Percentiles rank a stretch among this genome's conserved stretches.
Evolutionary conservation across 2,113 vertebrate genomes (phyloP).

Genomic region (Ondatra zibethicus): DNA sequence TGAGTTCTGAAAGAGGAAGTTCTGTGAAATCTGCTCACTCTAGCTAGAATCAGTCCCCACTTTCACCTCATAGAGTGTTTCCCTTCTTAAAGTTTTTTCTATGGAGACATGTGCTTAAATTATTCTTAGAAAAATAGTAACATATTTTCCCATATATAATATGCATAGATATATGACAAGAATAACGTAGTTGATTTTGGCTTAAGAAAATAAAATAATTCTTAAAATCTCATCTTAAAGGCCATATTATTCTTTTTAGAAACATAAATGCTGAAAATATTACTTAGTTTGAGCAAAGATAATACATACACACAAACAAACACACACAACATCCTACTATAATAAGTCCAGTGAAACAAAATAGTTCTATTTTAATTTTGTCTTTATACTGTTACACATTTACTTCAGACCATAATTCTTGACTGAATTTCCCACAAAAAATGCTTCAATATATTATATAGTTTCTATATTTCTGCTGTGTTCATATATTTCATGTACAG

Average conservation of each 20-base stretch:
- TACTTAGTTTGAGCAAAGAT: neutral
- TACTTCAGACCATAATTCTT: neutral
- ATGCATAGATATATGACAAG: neutral
- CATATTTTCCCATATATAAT: neutral
- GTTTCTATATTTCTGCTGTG: neutral
- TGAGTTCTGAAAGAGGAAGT: neutral
- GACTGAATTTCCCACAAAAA: neutral
- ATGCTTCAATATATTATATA: neutral
- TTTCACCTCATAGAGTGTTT: neutral
- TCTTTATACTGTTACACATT: neutral
- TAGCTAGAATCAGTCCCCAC: neutral
- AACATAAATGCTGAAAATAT: neutral
- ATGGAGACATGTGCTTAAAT: neutral
- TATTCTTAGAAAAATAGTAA: neutral
- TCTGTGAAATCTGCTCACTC: neutral
- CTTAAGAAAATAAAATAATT: neutral
- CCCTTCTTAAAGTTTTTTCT: neutral
- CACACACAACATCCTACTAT: neutral
- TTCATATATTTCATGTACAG: neutral
- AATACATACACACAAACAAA: neutral
- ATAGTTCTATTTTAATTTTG: neutral
- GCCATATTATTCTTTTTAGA: neutral
- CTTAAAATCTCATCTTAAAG: neutral
- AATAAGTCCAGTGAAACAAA: neutral
- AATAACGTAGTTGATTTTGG: neutral